Evolutionary conservation across 2,888 invertebrate genomes (phyloP).

Genomic region (Agrochola litura): DNA sequence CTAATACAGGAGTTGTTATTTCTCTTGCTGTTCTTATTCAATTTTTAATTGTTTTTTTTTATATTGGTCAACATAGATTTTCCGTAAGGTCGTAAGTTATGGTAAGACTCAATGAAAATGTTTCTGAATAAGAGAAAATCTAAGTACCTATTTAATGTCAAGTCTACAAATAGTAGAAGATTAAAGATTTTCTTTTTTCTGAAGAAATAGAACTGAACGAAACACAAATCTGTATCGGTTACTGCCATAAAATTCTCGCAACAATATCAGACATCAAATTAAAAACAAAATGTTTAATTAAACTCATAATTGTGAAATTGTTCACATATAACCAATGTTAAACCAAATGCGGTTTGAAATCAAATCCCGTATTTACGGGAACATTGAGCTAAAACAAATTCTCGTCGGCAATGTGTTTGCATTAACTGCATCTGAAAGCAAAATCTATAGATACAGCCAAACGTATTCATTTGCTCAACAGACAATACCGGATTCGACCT

Average conservation of each 20-base stretch:
- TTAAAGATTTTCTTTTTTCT: no score
- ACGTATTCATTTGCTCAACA: constrained; percentile 66
- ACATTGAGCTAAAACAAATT: constrained; percentile 68
- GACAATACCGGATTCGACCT: constrained; percentile 59
- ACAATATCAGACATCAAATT: constrained; percentile 17
- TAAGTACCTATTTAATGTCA: no score
- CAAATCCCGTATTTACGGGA: constrained; percentile 60
- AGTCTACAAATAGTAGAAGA: not conserved
- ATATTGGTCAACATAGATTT: no score
- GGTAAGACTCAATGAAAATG: not conserved
- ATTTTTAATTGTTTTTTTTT: not conserved
- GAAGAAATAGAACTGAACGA: not conserved
- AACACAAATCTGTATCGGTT: not conserved
- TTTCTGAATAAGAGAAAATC: not conserved
- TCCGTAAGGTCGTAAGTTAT: no score
- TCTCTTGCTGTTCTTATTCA: not conserved
- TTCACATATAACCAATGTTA: constrained; percentile 43
- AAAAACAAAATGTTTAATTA: constrained; percentile 34
- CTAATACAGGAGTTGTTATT: not conserved
- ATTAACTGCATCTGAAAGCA: constrained; percentile 63
- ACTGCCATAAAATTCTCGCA: not conserved
- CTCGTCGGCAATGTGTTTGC: constrained; percentile 63
- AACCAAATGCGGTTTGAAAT: constrained; percentile 55
- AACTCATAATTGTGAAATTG: constrained; percentile 51
- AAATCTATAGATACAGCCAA: constrained; percentile 55